These are phyloP conservation scores for Laticauda laticaudata DNA, from an alignment of 2,113 vertebrate genomes.

Conservation along the genomic window DNA sequence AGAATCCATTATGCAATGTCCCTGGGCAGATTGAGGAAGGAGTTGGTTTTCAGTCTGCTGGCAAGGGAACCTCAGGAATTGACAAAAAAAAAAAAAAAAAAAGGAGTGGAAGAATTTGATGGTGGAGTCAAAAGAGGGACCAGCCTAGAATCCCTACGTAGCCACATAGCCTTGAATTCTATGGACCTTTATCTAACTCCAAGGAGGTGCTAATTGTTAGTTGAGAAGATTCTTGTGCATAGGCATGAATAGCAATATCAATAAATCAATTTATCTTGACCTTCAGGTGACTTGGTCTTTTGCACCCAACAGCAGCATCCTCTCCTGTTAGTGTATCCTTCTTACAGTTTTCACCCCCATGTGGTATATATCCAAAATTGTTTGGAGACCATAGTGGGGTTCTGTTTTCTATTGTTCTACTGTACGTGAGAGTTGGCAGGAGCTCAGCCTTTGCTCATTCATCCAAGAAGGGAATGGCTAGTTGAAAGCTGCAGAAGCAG, in stretches of 20 bases:
- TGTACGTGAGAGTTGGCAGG: neutral
- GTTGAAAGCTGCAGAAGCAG: neutral
- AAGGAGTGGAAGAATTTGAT: neutral
- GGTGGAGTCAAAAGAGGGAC: neutral
- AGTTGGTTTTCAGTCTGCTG: neutral
- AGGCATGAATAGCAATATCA: neutral
- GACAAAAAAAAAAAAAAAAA: too few relatives aligned
- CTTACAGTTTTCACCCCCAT: neutral
- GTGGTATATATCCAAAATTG: neutral
- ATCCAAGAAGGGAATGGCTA: neutral
- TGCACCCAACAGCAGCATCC: neutral
- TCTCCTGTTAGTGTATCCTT: neutral
- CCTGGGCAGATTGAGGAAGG: neutral
- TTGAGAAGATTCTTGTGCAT: neutral
- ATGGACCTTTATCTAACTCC: neutral
- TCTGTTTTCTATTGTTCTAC: neutral
- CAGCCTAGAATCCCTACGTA: neutral
- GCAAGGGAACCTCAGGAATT: neutral
- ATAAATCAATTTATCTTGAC: neutral
- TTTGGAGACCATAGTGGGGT: neutral
- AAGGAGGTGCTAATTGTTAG: neutral
- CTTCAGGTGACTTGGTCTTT: neutral
- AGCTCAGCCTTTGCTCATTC: neutral
- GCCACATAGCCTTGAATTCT: neutral
- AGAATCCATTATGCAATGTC: neutral